A percentile compares a stretch with the other conserved stretches of the same genome.
phyloP scores from a whole-genome alignment of 2,797 vertebrate genomes.

The Mareca strepera region DNA sequence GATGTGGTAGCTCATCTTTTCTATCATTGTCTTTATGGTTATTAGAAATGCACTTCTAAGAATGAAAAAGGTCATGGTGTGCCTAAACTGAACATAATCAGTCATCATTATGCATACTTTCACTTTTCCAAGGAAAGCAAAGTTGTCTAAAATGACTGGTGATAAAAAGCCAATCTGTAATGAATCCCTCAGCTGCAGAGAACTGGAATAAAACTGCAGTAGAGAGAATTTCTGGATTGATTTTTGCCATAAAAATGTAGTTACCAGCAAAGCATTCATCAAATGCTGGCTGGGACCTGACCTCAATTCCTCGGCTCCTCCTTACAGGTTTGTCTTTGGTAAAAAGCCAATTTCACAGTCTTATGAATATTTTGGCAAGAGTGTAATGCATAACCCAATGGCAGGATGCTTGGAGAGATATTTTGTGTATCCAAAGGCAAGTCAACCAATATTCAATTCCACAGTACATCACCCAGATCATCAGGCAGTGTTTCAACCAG shows the following conservation, averaged over 20 bases:
- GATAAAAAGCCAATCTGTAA: constrained; percentile 37
- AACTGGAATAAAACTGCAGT: constrained; percentile 24
- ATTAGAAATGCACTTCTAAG: background rate
- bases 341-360: constrained; percentile 65
- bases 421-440: constrained; percentile 22
- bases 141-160: constrained; percentile 35
- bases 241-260: constrained; percentile 54
- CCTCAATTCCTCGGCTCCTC: constrained; percentile 50
- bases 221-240: constrained; percentile 54
- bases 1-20: background rate
- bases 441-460: background rate
- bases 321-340: constrained; percentile 51
- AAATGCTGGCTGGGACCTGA: constrained; percentile 42
- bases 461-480: background rate
- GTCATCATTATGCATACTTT: background rate
- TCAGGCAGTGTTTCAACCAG: constrained; percentile 1
- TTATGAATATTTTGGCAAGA: constrained; percentile 43
- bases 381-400: constrained; percentile 12
- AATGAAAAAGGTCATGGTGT: background rate
- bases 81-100: background rate
- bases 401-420: constrained; percentile 22
- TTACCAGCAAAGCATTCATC: constrained; percentile 53
- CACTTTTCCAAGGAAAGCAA: constrained; percentile 6
- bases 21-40: background rate
- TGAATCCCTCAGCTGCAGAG: constrained; percentile 6